A percentile compares a stretch with the other conserved stretches of the same genome.
These are phyloP conservation scores for Brachionus koreanus DNA, from an alignment of 1,140 invertebrate species.

Conservation along the genomic window DNA sequence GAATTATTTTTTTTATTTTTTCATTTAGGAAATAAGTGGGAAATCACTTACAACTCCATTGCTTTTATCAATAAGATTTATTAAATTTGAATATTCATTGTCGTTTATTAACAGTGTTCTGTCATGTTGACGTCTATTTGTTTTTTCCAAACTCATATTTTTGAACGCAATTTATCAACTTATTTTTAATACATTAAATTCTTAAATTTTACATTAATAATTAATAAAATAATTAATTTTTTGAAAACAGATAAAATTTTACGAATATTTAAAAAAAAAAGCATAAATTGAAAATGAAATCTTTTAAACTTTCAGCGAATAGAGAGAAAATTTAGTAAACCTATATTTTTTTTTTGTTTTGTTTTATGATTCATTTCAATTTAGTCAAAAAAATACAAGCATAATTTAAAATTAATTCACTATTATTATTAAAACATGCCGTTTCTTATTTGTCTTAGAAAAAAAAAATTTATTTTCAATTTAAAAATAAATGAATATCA, in stretches of 20 bases:
- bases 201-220: not conserved
- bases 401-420: not conserved
- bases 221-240: not conserved
- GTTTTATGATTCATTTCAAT: not conserved
- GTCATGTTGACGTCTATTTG: constrained; percentile 14
- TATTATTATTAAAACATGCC: not conserved
- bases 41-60: not conserved
- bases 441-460: not conserved
- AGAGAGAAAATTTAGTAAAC: not conserved
- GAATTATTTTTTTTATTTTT: not conserved
- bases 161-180: not conserved
- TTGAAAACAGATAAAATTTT: not conserved
- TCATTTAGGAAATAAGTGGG: not conserved
- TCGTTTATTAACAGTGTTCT: not conserved
- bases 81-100: not conserved
- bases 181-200: not conserved
- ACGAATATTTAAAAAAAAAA: not conserved
- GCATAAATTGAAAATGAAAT: not conserved
- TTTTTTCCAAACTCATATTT: not conserved
- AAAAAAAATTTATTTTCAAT: not conserved
- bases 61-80: not conserved
- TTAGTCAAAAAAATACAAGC: not conserved
- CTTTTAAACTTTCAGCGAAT: not conserved
- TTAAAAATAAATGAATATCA: too few species aligned
- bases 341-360: not conserved